phyloP scores from a whole-genome alignment of 2,888 invertebrate genomes.

The Ophion ellenae region DNA sequence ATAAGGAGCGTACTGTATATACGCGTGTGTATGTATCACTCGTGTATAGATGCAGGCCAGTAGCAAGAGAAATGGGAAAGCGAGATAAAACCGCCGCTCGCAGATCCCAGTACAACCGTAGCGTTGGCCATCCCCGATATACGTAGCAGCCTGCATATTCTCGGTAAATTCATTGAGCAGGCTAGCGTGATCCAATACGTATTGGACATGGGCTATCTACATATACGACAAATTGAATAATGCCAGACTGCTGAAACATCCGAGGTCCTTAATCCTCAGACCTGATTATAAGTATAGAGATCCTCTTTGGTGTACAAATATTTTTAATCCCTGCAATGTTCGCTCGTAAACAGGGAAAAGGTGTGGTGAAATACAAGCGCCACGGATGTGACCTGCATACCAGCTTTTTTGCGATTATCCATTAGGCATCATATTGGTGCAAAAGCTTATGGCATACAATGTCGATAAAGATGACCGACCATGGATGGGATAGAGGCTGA shows the following conservation, averaged over 20 bases:
- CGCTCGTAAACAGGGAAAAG: neutral
- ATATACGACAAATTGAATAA: conserved; percentile 59
- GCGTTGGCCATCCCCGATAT: conserved; percentile 32
- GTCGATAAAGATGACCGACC: no score
- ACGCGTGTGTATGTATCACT: conserved; percentile 1
- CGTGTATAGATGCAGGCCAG: conserved; percentile 29
- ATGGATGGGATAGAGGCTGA: no score
- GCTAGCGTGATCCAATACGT: conserved; percentile 56
- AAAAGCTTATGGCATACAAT: conserved; percentile 14
- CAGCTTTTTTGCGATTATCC: conserved; percentile 12
- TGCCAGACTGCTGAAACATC: conserved; percentile 36
- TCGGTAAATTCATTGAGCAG: conserved; percentile 52
- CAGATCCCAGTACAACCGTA: conserved; percentile 53
- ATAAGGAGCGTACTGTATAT: conserved; percentile 32
- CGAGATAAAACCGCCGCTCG: conserved; percentile 50
- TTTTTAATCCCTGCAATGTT: neutral
- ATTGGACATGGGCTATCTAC: conserved; percentile 52
- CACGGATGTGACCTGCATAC: neutral
- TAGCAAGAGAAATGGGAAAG: conserved; percentile 52
- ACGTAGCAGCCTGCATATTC: conserved; percentile 43
- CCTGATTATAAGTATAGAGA: neutral
- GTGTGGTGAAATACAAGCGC: neutral
- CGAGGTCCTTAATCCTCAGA: conserved; percentile 7
- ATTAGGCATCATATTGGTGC: conserved; percentile 36
- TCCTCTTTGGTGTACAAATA: neutral